Evolutionary conservation across 2,113 vertebrate genomes (phyloP).

Genomic region (Piprites chloris): DNA sequence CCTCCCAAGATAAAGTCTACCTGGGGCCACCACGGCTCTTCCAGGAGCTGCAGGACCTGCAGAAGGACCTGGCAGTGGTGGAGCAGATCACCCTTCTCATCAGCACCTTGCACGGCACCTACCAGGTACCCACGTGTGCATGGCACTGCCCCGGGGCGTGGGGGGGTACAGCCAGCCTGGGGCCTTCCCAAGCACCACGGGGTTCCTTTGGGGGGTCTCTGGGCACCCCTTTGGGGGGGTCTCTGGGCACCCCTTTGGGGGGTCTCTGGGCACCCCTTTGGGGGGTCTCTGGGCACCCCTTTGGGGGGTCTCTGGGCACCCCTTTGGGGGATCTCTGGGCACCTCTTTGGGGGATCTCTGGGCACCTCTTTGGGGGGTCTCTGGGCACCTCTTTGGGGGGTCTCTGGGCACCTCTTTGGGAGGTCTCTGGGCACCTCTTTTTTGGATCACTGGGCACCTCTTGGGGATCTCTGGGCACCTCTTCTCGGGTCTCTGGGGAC

Average conservation of each 20-base stretch:
- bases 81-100: conserved; percentile 90
- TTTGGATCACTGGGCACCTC: neutral
- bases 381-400: no score
- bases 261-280: no score
- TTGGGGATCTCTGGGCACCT: neutral
- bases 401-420: no score
- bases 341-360: neutral
- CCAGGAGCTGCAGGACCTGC: conserved; percentile 93
- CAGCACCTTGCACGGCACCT: conserved; percentile 89
- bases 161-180: neutral
- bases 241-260: neutral
- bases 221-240: no score
- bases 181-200: neutral
- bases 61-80: conserved; percentile 90
- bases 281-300: no score
- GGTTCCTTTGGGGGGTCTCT: neutral
- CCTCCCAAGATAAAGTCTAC: conserved; percentile 80
- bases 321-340: neutral
- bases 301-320: no score
- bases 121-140: conserved; percentile 73
- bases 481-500: no score
- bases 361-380: neutral
- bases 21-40: conserved; percentile 91
- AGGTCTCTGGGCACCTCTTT: no score
- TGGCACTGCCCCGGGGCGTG: neutral